These are phyloP conservation scores for Strigamia crassipes DNA, from an alignment of 2,888 invertebrate genomes.

Conservation along the genomic window DNA sequence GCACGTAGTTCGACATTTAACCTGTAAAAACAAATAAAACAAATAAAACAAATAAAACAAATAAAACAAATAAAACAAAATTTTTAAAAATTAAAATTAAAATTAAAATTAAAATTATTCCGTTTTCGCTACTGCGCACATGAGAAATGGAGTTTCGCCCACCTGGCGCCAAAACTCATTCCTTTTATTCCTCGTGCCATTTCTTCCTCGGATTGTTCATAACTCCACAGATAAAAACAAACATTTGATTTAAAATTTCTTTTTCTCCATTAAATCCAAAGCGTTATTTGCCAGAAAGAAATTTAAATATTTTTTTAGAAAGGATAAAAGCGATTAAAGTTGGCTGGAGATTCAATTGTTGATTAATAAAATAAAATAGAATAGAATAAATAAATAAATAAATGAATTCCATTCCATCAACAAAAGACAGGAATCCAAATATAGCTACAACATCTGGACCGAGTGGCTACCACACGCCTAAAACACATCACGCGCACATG, in stretches of 20 bases:
- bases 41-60: too few species aligned
- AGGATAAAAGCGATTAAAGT: neutral
- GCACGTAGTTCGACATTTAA: neutral
- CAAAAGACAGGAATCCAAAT: neutral
- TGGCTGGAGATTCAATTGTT: neutral
- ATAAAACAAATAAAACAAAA: too few species aligned
- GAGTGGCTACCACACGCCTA: neutral
- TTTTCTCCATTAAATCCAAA: too few species aligned
- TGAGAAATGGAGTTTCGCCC: neutral
- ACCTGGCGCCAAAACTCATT: neutral
- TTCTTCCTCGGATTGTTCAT: too few species aligned
- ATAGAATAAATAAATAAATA: neutral
- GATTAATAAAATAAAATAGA: neutral
- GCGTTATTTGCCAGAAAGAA: too few species aligned
- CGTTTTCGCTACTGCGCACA: too few species aligned
- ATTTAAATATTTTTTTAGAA: too few species aligned
- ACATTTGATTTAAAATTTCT: too few species aligned
- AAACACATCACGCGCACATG: neutral
- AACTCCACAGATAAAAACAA: too few species aligned
- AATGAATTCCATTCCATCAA: neutral
- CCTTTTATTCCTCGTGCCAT: too few species aligned
- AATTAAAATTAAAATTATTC: too few species aligned
- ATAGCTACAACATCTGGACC: constrained; percentile 3
- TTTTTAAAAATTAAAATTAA: too few species aligned
- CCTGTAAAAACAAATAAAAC: neutral